phyloP scores from a whole-genome alignment of 1,140 invertebrate genomes.

The Chironomus striatipennis region DNA sequence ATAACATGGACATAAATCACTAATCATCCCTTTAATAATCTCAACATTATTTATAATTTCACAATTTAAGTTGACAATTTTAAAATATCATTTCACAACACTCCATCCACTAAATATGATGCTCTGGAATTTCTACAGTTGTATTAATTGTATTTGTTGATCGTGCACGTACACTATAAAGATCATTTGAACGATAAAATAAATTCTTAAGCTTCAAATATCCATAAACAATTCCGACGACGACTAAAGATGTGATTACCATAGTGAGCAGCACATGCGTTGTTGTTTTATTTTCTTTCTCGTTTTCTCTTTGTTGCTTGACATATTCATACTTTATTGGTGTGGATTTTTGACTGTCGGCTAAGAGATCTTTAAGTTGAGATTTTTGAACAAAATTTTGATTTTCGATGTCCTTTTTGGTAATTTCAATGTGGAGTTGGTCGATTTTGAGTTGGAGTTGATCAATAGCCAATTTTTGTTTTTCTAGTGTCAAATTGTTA shows the following conservation, averaged over 20 bases:
- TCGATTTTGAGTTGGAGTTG: background rate
- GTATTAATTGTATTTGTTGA: background rate
- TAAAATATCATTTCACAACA: too few relatives aligned
- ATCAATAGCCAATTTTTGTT: background rate
- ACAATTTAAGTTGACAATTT: too few relatives aligned
- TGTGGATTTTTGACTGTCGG: background rate
- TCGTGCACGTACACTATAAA: background rate
- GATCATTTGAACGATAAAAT: background rate
- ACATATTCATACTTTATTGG: background rate
- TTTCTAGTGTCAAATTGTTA: background rate
- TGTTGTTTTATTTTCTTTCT: background rate
- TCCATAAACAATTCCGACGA: background rate
- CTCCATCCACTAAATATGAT: too few relatives aligned
- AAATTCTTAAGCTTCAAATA: background rate
- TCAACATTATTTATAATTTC: too few relatives aligned
- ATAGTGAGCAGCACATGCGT: background rate
- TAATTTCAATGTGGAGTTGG: background rate
- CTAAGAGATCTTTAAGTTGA: background rate
- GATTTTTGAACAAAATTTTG: background rate
- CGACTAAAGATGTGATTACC: background rate
- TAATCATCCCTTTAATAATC: too few relatives aligned
- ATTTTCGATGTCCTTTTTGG: background rate
- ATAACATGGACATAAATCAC: too few relatives aligned
- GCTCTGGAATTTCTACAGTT: background rate
- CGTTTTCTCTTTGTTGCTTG: background rate